phyloP scores from a whole-genome alignment of 30 jellyfish, hydroid and myxozoan species.

The Aurelia sp. region DNA sequence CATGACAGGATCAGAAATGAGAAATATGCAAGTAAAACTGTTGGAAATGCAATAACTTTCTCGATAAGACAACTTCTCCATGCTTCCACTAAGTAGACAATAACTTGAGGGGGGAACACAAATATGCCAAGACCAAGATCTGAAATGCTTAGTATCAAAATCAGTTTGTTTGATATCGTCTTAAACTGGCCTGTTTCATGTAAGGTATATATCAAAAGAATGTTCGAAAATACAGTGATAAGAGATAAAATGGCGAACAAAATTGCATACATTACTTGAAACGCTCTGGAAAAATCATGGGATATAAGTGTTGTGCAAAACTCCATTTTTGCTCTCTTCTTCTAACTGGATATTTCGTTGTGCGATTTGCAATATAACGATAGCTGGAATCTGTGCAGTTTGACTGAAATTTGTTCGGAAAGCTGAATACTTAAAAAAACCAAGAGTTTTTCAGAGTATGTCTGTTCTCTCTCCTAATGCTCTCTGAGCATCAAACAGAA shows the following conservation, averaged over 20 bases:
- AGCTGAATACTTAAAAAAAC: no score
- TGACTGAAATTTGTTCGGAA: no score
- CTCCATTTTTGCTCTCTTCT: no score
- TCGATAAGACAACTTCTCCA: constrained; percentile 43
- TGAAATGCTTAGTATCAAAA: constrained; percentile 41
- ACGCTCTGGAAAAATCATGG: no score
- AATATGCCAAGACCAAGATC: constrained; percentile 36
- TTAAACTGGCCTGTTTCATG: constrained; percentile 29
- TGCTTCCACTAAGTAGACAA: background rate
- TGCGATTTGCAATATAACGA: no score
- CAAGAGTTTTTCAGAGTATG: no score
- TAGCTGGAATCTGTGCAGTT: no score
- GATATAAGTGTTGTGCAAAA: no score
- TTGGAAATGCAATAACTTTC: constrained; percentile 9
- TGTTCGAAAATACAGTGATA: constrained; percentile 6
- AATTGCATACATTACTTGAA: constrained; percentile 3
- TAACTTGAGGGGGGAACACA: constrained; percentile 18
- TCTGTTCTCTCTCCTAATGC: no score
- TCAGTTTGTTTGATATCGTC: constrained; percentile 35
- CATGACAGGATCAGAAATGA: constrained; percentile 35
- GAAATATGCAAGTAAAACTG: constrained; percentile 15
- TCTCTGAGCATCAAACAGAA: no score
- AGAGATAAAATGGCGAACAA: constrained; percentile 10
- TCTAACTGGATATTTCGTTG: no score
- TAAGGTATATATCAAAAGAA: constrained; percentile 26